A percentile compares a stretch with the other conserved stretches of the same genome.
Evolutionary conservation across 2,113 vertebrate genomes (phyloP).

Genomic region (Zonotrichia leucophrys): DNA sequence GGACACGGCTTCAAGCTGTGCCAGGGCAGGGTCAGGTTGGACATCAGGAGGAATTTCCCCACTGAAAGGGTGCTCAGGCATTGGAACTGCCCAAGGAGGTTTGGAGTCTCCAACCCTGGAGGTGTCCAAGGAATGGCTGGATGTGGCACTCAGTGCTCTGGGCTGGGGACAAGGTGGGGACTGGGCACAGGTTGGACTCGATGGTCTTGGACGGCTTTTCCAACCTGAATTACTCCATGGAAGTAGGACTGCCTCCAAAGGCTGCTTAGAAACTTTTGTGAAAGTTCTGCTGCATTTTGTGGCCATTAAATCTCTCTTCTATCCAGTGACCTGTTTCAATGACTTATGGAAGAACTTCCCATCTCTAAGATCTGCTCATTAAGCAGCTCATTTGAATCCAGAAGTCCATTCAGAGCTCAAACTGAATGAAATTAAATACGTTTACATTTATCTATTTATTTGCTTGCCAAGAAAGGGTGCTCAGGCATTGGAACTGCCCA

Average conservation of each 20-base stretch:
- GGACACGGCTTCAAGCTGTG: rapidly evolving
- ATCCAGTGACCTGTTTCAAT: background rate
- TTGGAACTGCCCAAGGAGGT: background rate
- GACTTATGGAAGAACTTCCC: background rate
- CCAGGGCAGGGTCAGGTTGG: background rate
- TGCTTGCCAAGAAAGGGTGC: too few species aligned
- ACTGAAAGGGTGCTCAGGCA: background rate
- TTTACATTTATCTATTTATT: background rate
- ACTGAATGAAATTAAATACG: background rate
- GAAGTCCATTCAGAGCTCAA: background rate
- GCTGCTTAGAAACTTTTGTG: background rate
- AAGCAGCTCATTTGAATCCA: background rate
- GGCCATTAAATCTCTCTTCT: background rate
- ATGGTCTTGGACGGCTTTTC: background rate
- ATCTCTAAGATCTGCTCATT: rapidly evolving
- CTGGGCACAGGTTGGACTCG: rapidly evolving
- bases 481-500: background rate
- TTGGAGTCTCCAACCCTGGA: background rate
- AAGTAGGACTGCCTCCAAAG: background rate
- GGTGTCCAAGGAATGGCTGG: rapidly evolving
- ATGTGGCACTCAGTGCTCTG: background rate
- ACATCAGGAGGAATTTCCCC: background rate
- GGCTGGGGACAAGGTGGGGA: background rate
- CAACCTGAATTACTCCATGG: background rate
- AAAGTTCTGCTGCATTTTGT: background rate